phyloP scores from a whole-genome alignment of 2,888 invertebrate species.

The Petrophora chlorosata region DNA sequence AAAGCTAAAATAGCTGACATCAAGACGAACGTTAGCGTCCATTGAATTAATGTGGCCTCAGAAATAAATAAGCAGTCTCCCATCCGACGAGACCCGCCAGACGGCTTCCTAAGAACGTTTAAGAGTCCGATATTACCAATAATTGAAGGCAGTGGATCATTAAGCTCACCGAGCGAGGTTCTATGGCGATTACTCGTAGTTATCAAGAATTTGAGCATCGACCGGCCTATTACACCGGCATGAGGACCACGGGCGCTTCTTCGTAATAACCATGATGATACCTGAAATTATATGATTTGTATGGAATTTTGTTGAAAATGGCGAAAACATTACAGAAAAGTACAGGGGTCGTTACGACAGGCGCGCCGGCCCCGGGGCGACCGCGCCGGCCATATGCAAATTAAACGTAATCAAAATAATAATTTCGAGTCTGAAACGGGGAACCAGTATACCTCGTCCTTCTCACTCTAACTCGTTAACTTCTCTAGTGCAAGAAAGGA shows the following conservation, averaged over 20 bases:
- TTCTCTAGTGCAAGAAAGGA: slow-evolving; percentile 51
- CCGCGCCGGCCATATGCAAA: slow-evolving; percentile 76
- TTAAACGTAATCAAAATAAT: slow-evolving; percentile 84
- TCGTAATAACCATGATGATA: slow-evolving; percentile 82
- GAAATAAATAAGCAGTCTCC: slow-evolving; percentile 51
- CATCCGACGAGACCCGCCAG: slow-evolving; percentile 55
- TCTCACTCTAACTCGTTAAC: slow-evolving; percentile 59
- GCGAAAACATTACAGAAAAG: slow-evolving; percentile 84
- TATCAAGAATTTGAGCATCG: slow-evolving; percentile 79
- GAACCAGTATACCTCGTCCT: slow-evolving; percentile 45
- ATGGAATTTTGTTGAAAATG: slow-evolving; percentile 83
- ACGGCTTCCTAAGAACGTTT: slow-evolving; percentile 79
- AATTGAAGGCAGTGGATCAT: slow-evolving; percentile 76
- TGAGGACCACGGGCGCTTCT: slow-evolving; percentile 75
- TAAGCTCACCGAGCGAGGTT: slow-evolving; percentile 73
- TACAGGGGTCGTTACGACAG: slow-evolving; percentile 79
- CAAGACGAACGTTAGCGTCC: slow-evolving; percentile 31
- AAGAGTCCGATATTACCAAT: slow-evolving; percentile 79
- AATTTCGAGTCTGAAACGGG: slow-evolving; percentile 66
- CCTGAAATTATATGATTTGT: slow-evolving; percentile 83
- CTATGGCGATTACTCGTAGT: slow-evolving; percentile 82
- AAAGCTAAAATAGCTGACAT: slow-evolving; percentile 16
- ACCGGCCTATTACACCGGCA: slow-evolving; percentile 73
- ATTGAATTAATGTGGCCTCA: slow-evolving; percentile 54
- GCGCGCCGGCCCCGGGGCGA: slow-evolving; percentile 62